Conservation (phyloP, 2,113 vertebrate genomes). For the Aegithalos caudatus region DNA sequence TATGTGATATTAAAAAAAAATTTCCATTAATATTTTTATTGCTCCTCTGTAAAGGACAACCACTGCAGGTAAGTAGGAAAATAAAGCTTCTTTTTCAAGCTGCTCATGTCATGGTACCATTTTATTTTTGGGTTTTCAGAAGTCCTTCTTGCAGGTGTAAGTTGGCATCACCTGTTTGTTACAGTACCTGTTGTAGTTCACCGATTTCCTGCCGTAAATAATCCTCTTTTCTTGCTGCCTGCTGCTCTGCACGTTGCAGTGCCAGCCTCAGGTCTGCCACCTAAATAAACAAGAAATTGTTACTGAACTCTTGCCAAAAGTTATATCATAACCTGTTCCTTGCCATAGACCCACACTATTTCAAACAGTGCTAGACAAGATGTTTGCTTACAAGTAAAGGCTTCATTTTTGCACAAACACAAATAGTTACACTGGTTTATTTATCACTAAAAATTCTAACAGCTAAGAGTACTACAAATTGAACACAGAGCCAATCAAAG, state of each 20-base stretch:
- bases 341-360: neutral
- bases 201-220: constrained; percentile 93
- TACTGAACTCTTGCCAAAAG: neutral
- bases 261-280: constrained; percentile 90
- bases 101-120: neutral
- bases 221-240: constrained; percentile 94
- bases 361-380: neutral
- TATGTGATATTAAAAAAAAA: neutral
- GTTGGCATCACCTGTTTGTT: neutral
- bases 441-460: neutral
- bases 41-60: neutral
- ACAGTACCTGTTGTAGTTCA: constrained; percentile 90
- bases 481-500: neutral
- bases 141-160: neutral
- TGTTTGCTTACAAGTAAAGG: neutral
- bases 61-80: neutral
- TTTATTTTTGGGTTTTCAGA: neutral
- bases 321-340: neutral
- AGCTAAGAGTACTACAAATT: neutral
- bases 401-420: neutral
- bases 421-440: neutral
- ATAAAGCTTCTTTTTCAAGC: neutral
- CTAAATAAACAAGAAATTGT: constrained; percentile 56
- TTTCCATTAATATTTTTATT: neutral
- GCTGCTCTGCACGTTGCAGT: constrained; percentile 90